Evolutionary conservation across 2,113 vertebrate species (phyloP).

Genomic region (Prolemur simus): DNA sequence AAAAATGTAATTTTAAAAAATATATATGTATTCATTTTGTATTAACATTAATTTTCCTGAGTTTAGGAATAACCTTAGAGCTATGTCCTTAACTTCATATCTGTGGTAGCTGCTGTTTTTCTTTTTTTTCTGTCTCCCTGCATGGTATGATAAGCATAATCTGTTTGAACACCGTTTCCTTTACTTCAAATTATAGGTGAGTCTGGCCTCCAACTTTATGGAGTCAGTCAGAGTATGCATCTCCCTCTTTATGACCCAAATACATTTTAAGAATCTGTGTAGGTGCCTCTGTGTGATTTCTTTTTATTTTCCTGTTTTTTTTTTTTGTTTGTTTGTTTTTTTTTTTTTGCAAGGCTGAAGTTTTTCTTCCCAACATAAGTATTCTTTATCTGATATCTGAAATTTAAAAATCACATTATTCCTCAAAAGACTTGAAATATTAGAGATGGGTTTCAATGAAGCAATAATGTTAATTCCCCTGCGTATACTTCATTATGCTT

Average conservation of each 20-base stretch:
- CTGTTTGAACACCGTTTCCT: not conserved
- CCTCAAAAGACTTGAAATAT: not conserved
- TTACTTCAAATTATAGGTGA: not conserved
- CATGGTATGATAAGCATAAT: not conserved
- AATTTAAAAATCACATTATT: not conserved
- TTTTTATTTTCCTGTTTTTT: not conserved
- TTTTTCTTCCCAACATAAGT: not conserved
- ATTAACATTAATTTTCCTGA: not conserved
- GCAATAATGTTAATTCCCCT: conserved; percentile 1
- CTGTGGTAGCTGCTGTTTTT: not conserved
- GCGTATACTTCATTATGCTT: not conserved
- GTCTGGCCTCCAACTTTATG: not conserved
- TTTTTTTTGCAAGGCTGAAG: not conserved
- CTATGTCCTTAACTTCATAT: not conserved
- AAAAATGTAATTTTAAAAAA: not conserved
- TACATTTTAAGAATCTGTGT: not conserved
- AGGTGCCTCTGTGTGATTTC: not conserved
- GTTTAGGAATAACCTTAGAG: not conserved
- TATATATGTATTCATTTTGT: not conserved
- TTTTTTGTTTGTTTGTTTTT: not conserved
- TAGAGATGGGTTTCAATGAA: conserved; percentile 26
- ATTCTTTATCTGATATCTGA: not conserved
- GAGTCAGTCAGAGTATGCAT: not conserved
- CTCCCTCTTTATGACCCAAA: not conserved
- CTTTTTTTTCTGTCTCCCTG: not conserved